phyloP scores from a whole-genome alignment of 2,888 invertebrate genomes.

The Clunio marinus region DNA sequence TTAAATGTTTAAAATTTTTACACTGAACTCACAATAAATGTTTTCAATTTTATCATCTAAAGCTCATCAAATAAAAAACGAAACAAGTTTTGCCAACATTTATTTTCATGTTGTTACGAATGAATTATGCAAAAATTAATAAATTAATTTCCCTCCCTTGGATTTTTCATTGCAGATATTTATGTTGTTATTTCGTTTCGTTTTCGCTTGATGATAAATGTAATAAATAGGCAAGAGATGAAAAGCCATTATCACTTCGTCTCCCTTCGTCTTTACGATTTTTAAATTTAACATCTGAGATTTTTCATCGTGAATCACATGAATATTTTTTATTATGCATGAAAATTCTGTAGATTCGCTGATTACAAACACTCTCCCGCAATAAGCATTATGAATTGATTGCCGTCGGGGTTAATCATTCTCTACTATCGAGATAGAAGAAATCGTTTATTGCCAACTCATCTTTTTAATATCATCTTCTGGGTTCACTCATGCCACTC shows the following conservation, averaged over 20 bases:
- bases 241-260: background rate
- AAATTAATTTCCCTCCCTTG: background rate
- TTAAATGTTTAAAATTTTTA: background rate
- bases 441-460: background rate
- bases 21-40: too few relatives aligned
- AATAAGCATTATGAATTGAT: background rate
- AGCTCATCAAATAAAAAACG: background rate
- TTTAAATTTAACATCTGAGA: background rate
- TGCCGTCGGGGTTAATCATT: conserved; percentile 9
- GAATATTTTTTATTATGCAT: conserved; percentile 16
- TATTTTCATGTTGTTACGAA: background rate
- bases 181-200: too few relatives aligned
- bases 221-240: conserved; percentile 4
- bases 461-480: too few relatives aligned
- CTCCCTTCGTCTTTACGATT: background rate
- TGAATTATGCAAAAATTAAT: conserved; percentile 6
- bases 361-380: background rate
- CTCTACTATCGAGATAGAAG: background rate
- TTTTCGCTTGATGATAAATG: background rate
- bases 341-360: conserved; percentile 3
- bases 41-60: background rate
- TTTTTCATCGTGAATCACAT: conserved; percentile 1
- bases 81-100: background rate
- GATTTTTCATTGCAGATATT: background rate
- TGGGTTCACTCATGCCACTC: too few relatives aligned